Evolutionary conservation across 2,888 invertebrate genomes (phyloP).

Genomic region (Erpobdella octoculata): DNA sequence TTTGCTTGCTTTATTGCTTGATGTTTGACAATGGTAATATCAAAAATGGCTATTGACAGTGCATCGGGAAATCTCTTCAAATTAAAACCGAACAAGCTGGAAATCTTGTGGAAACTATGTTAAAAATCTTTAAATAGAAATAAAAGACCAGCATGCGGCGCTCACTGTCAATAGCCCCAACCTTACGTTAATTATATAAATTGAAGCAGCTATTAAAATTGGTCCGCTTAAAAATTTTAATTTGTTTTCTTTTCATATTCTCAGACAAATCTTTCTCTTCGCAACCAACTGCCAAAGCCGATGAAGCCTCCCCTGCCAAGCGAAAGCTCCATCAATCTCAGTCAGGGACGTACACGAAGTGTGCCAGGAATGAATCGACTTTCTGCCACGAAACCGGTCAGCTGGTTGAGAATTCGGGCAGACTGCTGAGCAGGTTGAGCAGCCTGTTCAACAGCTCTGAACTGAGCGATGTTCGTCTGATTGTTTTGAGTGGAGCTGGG

Average conservation of each 20-base stretch:
- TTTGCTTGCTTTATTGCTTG: too few species aligned
- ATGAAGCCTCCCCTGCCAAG: neutral
- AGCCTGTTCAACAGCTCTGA: slow-evolving; percentile 73
- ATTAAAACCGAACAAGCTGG: too few species aligned
- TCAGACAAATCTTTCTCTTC: neutral
- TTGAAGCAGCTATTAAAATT: too few species aligned
- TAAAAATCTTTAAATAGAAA: too few species aligned
- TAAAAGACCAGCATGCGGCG: too few species aligned
- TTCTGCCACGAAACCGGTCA: slow-evolving; percentile 32
- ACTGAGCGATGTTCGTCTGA: slow-evolving; percentile 79
- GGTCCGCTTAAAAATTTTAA: too few species aligned
- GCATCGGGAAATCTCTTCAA: too few species aligned
- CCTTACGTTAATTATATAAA: too few species aligned
- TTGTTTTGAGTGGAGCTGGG: slow-evolving; percentile 57
- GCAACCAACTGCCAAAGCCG: neutral
- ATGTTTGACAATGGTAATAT: too few species aligned
- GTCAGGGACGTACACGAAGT: neutral
- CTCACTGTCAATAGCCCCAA: too few species aligned
- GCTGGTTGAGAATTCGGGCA: slow-evolving; percentile 32
- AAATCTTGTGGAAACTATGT: too few species aligned
- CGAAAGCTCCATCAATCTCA: neutral
- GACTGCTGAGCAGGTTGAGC: slow-evolving; percentile 63
- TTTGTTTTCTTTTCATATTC: neutral
- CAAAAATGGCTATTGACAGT: too few species aligned
- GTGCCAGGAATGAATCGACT: neutral